Evolutionary conservation across 1,140 invertebrate genomes (phyloP).

Genomic region (Drosophila ercepeae): DNA sequence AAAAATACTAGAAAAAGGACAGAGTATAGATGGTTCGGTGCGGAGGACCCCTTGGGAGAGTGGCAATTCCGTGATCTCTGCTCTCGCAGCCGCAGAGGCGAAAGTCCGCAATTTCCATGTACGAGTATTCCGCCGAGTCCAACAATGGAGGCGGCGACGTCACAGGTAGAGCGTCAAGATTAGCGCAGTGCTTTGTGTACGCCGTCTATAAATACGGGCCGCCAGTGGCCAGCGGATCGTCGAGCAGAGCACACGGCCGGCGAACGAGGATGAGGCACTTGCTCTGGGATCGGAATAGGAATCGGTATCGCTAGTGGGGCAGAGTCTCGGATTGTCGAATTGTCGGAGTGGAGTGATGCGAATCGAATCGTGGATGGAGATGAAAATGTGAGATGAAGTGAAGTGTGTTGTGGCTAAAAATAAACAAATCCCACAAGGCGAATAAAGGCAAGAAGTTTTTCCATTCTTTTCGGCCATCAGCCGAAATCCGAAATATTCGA

Average conservation of each 20-base stretch:
- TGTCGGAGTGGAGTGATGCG: conserved; percentile 10
- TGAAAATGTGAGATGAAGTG: conserved; percentile 15
- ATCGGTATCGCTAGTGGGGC: conserved; percentile 1
- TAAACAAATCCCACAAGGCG: conserved; percentile 23
- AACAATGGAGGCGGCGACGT: conserved; percentile 44
- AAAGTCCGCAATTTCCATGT: too few relatives aligned
- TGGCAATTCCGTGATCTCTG: not conserved
- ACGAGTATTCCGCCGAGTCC: conserved; percentile 16
- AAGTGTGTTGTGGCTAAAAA: conserved; percentile 42
- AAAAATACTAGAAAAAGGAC: not conserved
- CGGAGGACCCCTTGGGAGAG: not conserved
- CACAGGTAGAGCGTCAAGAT: conserved; percentile 45
- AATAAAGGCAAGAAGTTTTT: conserved; percentile 23
- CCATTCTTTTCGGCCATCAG: not conserved
- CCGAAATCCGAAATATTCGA: not conserved
- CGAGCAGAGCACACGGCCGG: conserved; percentile 40
- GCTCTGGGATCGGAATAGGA: conserved; percentile 22
- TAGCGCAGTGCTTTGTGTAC: conserved; percentile 21
- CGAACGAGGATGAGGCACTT: conserved; percentile 30
- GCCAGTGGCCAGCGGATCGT: conserved; percentile 40
- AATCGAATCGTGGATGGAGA: not conserved
- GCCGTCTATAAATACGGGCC: conserved; percentile 39
- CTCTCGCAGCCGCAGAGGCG: conserved; percentile 1
- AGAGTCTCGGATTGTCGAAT: not conserved
- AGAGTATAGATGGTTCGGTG: conserved; percentile 8